These are phyloP conservation scores for Notolepis coatsorum DNA, from an alignment of 2,797 vertebrate genomes.

Conservation along the genomic window DNA sequence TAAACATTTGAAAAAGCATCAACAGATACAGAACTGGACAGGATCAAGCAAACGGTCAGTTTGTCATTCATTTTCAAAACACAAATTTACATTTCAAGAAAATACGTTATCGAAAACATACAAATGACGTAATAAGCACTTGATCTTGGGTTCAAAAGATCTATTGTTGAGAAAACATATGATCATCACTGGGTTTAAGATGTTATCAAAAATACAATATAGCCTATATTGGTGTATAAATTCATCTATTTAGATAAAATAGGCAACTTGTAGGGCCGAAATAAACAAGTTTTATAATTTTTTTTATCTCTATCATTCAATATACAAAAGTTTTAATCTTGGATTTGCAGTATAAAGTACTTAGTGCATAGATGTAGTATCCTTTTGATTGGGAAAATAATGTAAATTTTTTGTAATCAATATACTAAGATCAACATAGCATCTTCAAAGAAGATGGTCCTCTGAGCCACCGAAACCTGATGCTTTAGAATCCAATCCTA, in stretches of 20 bases:
- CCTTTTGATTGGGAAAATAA: constrained; percentile 60
- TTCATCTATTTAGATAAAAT: constrained; percentile 45
- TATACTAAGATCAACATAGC: constrained; percentile 53
- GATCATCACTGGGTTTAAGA: constrained; percentile 21
- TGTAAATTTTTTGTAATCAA: constrained; percentile 51
- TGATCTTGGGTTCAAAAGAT: constrained; percentile 8
- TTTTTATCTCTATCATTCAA: constrained; percentile 26
- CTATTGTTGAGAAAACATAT: constrained; percentile 19
- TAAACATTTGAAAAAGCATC: constrained; percentile 78
- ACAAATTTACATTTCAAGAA: constrained; percentile 42
- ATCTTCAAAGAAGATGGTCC: constrained; percentile 53
- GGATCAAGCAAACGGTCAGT: constrained; percentile 37
- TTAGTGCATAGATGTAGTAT: constrained; percentile 73
- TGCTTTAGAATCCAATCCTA: constrained; percentile 62
- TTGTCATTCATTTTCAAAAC: constrained; percentile 29
- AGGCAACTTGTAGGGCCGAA: constrained; percentile 50
- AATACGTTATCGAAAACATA: constrained; percentile 30
- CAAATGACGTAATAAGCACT: constrained; percentile 32
- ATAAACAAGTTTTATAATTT: constrained; percentile 42
- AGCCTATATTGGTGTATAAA: constrained; percentile 38
- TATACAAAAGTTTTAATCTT: constrained; percentile 56
- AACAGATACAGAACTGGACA: constrained; percentile 64
- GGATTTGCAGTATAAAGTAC: constrained; percentile 69
- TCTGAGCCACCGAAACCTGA: constrained; percentile 62
- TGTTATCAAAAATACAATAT: constrained; percentile 41